A percentile compares a stretch with the other conserved stretches of the same genome.
phyloP scores from a whole-genome alignment of 2,888 invertebrate genomes.

The Corbicula japonica region DNA sequence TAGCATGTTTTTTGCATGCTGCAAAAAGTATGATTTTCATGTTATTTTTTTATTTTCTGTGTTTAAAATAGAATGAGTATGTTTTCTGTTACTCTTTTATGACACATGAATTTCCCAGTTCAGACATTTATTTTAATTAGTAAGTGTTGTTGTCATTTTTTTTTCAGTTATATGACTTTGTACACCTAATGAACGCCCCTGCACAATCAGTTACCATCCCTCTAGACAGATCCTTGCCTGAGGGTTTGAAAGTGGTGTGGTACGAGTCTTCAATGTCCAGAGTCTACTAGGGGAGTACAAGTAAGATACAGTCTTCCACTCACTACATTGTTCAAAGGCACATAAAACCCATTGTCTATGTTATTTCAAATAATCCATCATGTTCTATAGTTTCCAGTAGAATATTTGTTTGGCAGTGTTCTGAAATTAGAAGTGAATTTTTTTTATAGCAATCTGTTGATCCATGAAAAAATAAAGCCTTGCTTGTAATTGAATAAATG shows the following conservation, averaged over 20 bases:
- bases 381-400: background rate
- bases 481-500: too few species aligned
- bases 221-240: slow-evolving; percentile 85
- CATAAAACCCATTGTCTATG: background rate
- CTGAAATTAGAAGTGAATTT: too few species aligned
- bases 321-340: background rate
- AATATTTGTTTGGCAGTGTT: too few species aligned
- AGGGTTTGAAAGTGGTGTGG: slow-evolving; percentile 85
- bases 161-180: slow-evolving; percentile 85
- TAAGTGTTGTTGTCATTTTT: slow-evolving; percentile 1
- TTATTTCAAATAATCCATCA: background rate
- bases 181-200: slow-evolving; percentile 84
- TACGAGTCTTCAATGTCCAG: slow-evolving; percentile 84
- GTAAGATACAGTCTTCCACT: slow-evolving; percentile 68
- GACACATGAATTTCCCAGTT: too few species aligned
- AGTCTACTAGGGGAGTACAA: slow-evolving; percentile 85
- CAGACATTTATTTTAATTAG: too few species aligned
- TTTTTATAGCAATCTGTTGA: too few species aligned
- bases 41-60: too few species aligned
- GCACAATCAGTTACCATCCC: slow-evolving; percentile 83
- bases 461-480: too few species aligned
- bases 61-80: too few species aligned
- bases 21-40: too few species aligned
- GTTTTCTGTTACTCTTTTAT: too few species aligned
- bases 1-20: too few species aligned